Evolutionary conservation across 2,797 vertebrate species (phyloP).

Genomic region (Leuciscus waleckii): DNA sequence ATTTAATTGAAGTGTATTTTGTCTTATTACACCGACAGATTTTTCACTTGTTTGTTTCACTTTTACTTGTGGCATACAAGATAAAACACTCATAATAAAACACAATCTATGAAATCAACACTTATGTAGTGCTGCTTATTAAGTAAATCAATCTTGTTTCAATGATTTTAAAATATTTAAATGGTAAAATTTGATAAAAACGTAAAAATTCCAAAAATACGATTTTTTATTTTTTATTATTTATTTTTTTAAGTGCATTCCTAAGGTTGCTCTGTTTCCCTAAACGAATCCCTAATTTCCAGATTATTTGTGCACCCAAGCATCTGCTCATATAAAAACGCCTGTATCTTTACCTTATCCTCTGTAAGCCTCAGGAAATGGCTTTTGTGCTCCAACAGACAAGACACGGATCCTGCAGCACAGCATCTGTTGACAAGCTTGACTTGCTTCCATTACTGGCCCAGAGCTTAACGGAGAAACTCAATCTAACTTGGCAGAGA

Average conservation of each 20-base stretch:
- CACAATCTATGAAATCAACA: neutral
- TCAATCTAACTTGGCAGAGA: conserved; percentile 80
- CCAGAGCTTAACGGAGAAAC: conserved; percentile 78
- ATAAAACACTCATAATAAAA: neutral
- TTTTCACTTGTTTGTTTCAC: neutral
- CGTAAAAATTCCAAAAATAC: neutral
- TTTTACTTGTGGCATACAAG: neutral
- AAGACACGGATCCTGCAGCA: conserved; percentile 79
- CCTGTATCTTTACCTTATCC: conserved; percentile 27
- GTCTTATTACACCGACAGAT: neutral
- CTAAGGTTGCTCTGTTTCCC: neutral
- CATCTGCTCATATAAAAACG: conserved; percentile 6
- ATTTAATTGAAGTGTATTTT: neutral
- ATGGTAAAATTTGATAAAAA: neutral
- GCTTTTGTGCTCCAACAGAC: conserved; percentile 73
- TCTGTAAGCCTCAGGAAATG: conserved; percentile 43
- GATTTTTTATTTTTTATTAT: neutral
- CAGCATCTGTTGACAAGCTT: conserved; percentile 86
- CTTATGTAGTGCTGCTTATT: neutral
- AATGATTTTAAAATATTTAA: neutral
- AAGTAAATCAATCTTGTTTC: neutral
- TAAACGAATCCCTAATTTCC: conserved; percentile 2
- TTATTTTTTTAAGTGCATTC: neutral
- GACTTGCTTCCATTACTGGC: conserved; percentile 82
- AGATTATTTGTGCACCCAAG: neutral